Base-by-base conservation (phyloP, 2,113 vertebrate species). In the Typhlomys cinereus region DNA sequence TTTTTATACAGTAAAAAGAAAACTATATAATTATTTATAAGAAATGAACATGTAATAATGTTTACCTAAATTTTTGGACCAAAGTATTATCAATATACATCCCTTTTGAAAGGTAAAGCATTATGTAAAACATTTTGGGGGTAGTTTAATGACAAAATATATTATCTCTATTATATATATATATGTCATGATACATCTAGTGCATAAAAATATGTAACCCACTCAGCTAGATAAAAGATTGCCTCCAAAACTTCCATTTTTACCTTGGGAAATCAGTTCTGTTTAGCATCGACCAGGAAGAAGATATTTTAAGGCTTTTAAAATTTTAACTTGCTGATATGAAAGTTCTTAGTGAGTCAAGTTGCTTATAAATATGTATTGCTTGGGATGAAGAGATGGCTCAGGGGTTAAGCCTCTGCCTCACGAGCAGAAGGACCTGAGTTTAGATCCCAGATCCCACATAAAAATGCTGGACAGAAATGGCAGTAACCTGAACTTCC, bases 1-100 rank as follows among this genome's bases (percentile, higher is more conserved):
- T 90, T 96, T 83, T 93, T 93, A 66, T 64, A 69, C 34, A 69
- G 13, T 70, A 93, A 61, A 84, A 91, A 91, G 44, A n/a, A 90
- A 88, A 92, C 75, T 92, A 14, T 34, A 44, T 88, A 78, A 57
- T 92, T 90, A 67, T 89, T 78, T 95, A 52, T 7, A 91, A 85
- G 50, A 85, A 85, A 69, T 85, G 21, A 80, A 57, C 75, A 17
- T 31, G 23, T 87, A 64, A 36, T 85, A 67, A 61, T 76, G 31
- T 61, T 94, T 78, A 57, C 31, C 48, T 78, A 85, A 94, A 61
- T 8, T 6, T 93, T 94, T 85, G 21, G 21, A 88, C n/a, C 48
- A 90, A 94, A 71, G 78, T 57, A 29, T 9, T 94, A 70, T 79
- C 23, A n/a, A 2, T 54, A n/a, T 0, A 81, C 18, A 78, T 71